Conservation (phyloP, 2,797 vertebrate species). For the Rhinichthys osculus region DNA sequence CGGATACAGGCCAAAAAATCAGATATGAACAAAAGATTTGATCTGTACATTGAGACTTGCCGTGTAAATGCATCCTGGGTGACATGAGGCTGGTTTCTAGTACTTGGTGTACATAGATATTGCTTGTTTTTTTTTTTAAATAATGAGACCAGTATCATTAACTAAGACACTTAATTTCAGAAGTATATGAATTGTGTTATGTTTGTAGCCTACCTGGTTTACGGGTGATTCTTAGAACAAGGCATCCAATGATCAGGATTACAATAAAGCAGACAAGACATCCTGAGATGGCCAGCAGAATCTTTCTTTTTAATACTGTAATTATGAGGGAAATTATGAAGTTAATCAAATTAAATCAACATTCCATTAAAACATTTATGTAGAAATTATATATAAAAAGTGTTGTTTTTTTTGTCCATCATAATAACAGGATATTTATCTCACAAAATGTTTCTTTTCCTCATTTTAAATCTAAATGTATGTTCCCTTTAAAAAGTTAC, state of each 20-base stretch:
- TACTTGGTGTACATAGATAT: neutral
- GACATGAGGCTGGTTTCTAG: neutral
- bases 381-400: neutral
- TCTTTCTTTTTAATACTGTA: slow-evolving; percentile 77
- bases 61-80: too few species aligned
- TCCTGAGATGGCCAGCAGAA: slow-evolving; percentile 78
- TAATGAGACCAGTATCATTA: neutral
- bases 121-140: neutral
- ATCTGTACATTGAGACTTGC: too few species aligned
- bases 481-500: too few species aligned
- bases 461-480: slow-evolving; percentile 47
- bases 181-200: neutral
- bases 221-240: slow-evolving; percentile 63
- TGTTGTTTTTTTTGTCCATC: slow-evolving; percentile 19
- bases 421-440: slow-evolving; percentile 42
- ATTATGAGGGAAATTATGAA: neutral
- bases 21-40: too few species aligned
- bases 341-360: neutral
- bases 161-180: neutral
- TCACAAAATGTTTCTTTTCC: neutral
- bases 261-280: slow-evolving; percentile 72
- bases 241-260: slow-evolving; percentile 67
- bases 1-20: too few species aligned
- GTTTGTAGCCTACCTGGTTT: slow-evolving; percentile 69
- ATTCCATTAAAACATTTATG: neutral